Percentiles rank a stretch among this genome's conserved stretches.
These are phyloP conservation scores for Ylistrum balloti DNA, from an alignment of 1,140 invertebrate species.

Conservation along the genomic window DNA sequence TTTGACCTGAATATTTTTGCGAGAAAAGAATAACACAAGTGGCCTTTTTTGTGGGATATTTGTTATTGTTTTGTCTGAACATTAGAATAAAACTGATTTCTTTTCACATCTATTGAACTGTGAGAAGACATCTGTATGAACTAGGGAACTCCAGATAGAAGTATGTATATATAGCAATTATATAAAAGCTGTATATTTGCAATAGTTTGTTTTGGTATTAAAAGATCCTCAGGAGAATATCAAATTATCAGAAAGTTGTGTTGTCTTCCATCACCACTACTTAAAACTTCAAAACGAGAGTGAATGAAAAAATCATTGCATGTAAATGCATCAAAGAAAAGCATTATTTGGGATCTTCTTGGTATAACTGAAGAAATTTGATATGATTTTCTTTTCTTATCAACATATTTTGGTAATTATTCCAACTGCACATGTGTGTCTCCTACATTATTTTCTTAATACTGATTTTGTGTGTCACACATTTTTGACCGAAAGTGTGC, in stretches of 20 bases:
- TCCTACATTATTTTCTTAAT: neutral
- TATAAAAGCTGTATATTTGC: neutral
- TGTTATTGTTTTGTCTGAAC: conserved; percentile 18
- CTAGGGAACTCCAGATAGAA: neutral
- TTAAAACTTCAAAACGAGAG: neutral
- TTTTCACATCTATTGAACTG: neutral
- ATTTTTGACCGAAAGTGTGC: neutral
- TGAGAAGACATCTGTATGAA: neutral
- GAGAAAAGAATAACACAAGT: conserved; percentile 12
- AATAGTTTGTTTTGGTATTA: neutral
- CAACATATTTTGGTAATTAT: neutral
- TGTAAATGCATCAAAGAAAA: neutral
- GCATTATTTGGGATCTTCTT: neutral
- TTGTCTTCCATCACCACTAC: neutral
- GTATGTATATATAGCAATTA: neutral
- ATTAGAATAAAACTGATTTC: neutral
- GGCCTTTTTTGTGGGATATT: neutral
- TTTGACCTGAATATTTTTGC: neutral
- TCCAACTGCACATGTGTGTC: neutral
- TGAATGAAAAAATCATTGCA: too few relatives aligned
- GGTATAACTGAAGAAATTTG: neutral
- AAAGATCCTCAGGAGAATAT: too few relatives aligned
- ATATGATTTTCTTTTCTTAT: neutral
- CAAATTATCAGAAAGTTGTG: too few relatives aligned
- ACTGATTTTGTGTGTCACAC: neutral